Percentiles rank a stretch among this genome's conserved stretches.
Evolutionary conservation across 2,888 invertebrate genomes (phyloP).

Genomic region (Drosophila neonasuta): DNA sequence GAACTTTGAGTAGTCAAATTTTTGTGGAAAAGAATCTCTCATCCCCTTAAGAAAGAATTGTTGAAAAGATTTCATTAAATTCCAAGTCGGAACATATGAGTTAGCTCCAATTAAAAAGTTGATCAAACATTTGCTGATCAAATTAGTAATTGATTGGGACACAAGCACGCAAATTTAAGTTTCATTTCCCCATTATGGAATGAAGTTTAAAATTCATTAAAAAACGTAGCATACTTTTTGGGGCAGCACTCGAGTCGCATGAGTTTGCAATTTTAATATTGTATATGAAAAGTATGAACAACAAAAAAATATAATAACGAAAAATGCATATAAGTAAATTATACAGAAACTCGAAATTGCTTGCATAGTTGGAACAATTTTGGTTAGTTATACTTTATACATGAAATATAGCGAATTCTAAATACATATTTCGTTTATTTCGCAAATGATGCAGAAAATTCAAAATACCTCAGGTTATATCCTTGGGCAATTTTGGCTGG

Average conservation of each 20-base stretch:
- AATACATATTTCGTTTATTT: too few relatives aligned
- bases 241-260: slow-evolving; percentile 3
- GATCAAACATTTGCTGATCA: not conserved
- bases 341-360: too few relatives aligned
- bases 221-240: slow-evolving; percentile 40
- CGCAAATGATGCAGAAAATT: too few relatives aligned
- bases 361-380: too few relatives aligned
- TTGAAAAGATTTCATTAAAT: slow-evolving; percentile 3
- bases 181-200: not conserved
- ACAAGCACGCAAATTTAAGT: not conserved
- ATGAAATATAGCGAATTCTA: too few relatives aligned
- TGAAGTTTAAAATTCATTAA: not conserved
- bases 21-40: not conserved
- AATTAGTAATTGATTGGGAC: not conserved
- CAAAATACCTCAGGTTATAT: too few relatives aligned
- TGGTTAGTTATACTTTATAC: too few relatives aligned
- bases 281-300: not conserved
- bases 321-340: not conserved
- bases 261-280: not conserved
- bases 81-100: slow-evolving; percentile 17
- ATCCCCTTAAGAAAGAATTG: not conserved
- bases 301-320: not conserved
- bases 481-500: too few relatives aligned
- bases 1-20: slow-evolving; percentile 16
- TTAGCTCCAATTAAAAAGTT: slow-evolving; percentile 36